Base-by-base conservation (phyloP, 2,888 invertebrate genomes). In the Volucella inflata region DNA sequence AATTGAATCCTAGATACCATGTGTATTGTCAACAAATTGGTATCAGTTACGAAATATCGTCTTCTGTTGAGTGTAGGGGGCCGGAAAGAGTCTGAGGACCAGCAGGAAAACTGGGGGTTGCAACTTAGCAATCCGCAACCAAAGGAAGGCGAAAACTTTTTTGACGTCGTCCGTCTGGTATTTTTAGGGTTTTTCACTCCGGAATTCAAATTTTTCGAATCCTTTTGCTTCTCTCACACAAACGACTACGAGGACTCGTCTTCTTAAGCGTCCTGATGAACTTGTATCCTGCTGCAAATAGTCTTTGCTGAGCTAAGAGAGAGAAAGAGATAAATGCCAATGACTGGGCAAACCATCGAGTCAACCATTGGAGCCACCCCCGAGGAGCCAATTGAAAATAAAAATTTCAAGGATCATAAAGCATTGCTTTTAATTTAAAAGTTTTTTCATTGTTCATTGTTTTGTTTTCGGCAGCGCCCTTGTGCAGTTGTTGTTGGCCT, bases 21-120 rank as follows among this genome's bases (percentile, higher is more conserved):
- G 87, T 87, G 88, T 88, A 88, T 84, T 88, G 87, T 88, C 87
- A 88, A 88, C 87, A 87, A 87, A 88, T 88, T 88, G 81, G 84
- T 87, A 87, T 87, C 85, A 85, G 85, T 81, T 81, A 85, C 81
- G 72, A 85, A 81, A 85, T 85, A 85, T 85, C 85, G 68, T 76
- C 80, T 62, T 21, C n/a, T 11, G 65, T 2, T 53, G 11, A 12
- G 2, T 14, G 8, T 21, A 14, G 6, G 59, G 46, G 10, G 11
- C 12, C 12, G 21, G 10, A 17, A 64, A 36, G 36, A 12, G 14
- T 17, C 30, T 42, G 50, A 10, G 21, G 62, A 70, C 30, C 38
- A 42, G 11, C 44, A 21, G 17, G 21, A 50, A 44, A 30, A n/a
- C 16, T 30, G 38, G 38, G 16, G 40, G 36, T 30, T 51, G 36